phyloP scores from a whole-genome alignment of 92 coral and sea anemone species.

The Nematostella vectensis region DNA sequence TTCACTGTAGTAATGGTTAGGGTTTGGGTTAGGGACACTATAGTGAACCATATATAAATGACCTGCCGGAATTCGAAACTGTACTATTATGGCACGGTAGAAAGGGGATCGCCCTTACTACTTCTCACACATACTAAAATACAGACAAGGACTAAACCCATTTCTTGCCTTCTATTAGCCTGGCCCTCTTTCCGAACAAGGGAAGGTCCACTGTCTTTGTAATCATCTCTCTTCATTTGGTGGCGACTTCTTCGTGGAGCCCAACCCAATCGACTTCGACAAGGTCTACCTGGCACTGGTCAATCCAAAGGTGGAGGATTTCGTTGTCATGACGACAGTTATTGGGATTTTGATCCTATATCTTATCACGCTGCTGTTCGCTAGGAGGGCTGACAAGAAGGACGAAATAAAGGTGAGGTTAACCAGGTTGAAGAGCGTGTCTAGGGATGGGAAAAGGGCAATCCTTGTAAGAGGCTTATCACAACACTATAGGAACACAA shows the following conservation, averaged over 20 bases:
- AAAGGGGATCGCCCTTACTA: too few relatives aligned
- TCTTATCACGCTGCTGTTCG: constrained; percentile 34
- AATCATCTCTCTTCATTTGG: constrained; percentile 76
- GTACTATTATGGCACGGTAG: too few relatives aligned
- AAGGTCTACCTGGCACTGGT: constrained; percentile 59
- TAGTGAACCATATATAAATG: too few relatives aligned
- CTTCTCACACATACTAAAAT: too few relatives aligned
- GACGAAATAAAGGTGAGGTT: constrained; percentile 43
- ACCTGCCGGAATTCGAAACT: too few relatives aligned
- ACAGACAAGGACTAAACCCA: too few relatives aligned
- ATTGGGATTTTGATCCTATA: constrained; percentile 42
- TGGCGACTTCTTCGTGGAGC: constrained; percentile 73
- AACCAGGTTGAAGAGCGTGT: too few relatives aligned
- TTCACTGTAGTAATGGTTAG: too few relatives aligned
- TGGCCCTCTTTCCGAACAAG: constrained; percentile 12
- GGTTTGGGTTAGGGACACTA: too few relatives aligned
- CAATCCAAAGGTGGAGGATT: constrained; percentile 51
- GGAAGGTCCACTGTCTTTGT: constrained; percentile 53
- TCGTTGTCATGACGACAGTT: constrained; percentile 53
- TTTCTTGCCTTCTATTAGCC: constrained; percentile 4
- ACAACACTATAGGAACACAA: too few relatives aligned
- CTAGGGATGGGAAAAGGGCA: too few relatives aligned
- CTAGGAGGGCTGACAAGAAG: constrained; percentile 53
- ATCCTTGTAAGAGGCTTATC: too few relatives aligned
- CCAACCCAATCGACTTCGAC: constrained; percentile 77